Base-by-base conservation (phyloP, 2,113 vertebrate genomes). In the Lates calcarifer region DNA sequence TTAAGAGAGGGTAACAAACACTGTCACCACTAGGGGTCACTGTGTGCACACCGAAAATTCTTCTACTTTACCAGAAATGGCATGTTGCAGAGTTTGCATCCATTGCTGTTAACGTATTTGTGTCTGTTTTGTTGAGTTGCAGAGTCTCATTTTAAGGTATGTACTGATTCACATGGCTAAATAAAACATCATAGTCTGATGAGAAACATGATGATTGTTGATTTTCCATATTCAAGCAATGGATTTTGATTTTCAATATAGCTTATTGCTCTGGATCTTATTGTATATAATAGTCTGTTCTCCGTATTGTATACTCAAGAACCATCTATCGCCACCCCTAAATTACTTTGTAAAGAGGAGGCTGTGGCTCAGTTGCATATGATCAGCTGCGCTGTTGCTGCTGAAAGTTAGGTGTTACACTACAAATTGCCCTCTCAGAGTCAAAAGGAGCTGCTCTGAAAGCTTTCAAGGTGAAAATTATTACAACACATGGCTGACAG, bases 11-110 rank as follows among this genome's bases (percentile, higher is more conserved):
- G 61, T 31, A 78, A 28, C 17, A 5, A 24, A 47, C 15, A n/a
- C 5, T 64, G 20, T 45, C 33, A 24, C 94, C 94, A 93, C 92
- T 63, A 94, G 94, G 58, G 89, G 18, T 90, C 91, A 83, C 91
- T 90, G 77, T 90, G 89, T 68, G 45, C 77, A 28, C 74, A 69
- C 33, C 24, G 5, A 35, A 29, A 22, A 13, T 13, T 1, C 31
- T 51, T 31, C 56, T 33, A 0, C 17, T 12, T 67, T 9, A n/a
- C 18, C 24, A 9, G 4, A 11, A 6, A 45, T 4, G 15, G 0
- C 20, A 1, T 33, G 28, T 3, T 39, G 24, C 29, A n/a, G 39
- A 58, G 41, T 58, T 47, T 67, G 39, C 37, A 67, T 20, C 6
- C 6, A 20, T 29, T 49, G 22, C 29, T 37, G 28, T 26, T 12